phyloP scores from a whole-genome alignment of 2,888 invertebrate species.

The Acrobasis repandana region DNA sequence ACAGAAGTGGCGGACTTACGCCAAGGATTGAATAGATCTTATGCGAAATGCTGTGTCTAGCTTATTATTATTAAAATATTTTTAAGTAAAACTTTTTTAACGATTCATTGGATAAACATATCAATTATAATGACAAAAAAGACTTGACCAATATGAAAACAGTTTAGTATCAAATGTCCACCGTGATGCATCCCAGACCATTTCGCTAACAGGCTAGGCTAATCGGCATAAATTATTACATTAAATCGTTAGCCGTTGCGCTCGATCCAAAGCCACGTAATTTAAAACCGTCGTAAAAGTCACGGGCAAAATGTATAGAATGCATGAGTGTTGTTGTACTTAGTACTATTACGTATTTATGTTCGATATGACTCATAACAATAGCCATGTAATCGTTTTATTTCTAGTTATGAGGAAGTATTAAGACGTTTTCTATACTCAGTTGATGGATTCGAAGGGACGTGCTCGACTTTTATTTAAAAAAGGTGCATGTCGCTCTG shows the following conservation, averaged over 20 bases:
- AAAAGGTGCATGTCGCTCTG: too few species aligned
- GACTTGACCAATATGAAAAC: not conserved
- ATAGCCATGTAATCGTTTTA: conserved; percentile 8
- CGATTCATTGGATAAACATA: too few species aligned
- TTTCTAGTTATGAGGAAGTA: conserved; percentile 4
- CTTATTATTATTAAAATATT: too few species aligned
- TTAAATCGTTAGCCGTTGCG: conserved; percentile 29
- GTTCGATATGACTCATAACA: not conserved
- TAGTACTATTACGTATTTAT: conserved; percentile 1
- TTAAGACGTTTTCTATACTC: conserved; percentile 14
- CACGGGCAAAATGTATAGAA: conserved; percentile 4
- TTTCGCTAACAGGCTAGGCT: conserved; percentile 12
- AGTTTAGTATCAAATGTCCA: not conserved
- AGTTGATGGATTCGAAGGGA: not conserved
- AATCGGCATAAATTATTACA: conserved; percentile 31
- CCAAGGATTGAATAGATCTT: too few species aligned
- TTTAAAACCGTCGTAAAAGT: conserved; percentile 32
- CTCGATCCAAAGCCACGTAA: conserved; percentile 26
- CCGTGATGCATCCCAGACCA: conserved; percentile 4
- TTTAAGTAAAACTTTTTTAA: too few species aligned
- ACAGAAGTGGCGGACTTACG: too few species aligned
- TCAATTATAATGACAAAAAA: too few species aligned
- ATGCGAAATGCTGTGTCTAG: too few species aligned
- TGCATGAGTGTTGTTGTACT: conserved; percentile 1
- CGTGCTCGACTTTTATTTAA: not conserved